A percentile compares a stretch with the other conserved stretches of the same genome.
These are phyloP conservation scores for Trachops cirrhosus DNA, from an alignment of 2,797 vertebrate genomes.

Conservation along the genomic window DNA sequence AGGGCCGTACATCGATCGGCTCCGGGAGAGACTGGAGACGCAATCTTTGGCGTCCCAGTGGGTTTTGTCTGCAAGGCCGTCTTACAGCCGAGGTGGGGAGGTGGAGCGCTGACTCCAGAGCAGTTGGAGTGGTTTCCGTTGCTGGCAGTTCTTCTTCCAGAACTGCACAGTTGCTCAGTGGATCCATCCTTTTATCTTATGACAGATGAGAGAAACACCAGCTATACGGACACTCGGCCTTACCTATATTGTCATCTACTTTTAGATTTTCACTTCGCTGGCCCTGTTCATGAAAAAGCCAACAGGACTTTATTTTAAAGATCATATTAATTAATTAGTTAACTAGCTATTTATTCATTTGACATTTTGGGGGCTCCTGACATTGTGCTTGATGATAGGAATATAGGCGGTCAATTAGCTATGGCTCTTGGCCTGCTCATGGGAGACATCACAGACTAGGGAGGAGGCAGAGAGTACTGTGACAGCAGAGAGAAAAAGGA, in stretches of 20 bases:
- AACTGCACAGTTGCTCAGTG: background rate
- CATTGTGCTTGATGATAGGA: background rate
- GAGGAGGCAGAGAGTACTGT: background rate
- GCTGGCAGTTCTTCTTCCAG: background rate
- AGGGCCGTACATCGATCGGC: background rate
- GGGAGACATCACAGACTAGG: background rate
- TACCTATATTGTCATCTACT: background rate
- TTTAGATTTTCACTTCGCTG: background rate
- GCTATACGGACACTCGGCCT: background rate
- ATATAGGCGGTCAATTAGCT: background rate
- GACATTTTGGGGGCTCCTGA: background rate
- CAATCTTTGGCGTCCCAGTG: background rate
- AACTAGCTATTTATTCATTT: background rate
- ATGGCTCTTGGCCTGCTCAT: background rate
- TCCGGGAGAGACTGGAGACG: background rate
- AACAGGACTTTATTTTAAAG: background rate
- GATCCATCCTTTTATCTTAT: background rate
- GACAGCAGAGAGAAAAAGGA: background rate
- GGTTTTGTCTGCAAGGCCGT: background rate
- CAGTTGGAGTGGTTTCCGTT: background rate
- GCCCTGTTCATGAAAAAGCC: background rate
- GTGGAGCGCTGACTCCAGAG: background rate
- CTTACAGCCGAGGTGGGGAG: background rate
- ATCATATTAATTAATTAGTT: background rate
- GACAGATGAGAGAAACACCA: background rate